Conservation (phyloP, 2,797 vertebrate species). For the Eulemur mongoz region DNA sequence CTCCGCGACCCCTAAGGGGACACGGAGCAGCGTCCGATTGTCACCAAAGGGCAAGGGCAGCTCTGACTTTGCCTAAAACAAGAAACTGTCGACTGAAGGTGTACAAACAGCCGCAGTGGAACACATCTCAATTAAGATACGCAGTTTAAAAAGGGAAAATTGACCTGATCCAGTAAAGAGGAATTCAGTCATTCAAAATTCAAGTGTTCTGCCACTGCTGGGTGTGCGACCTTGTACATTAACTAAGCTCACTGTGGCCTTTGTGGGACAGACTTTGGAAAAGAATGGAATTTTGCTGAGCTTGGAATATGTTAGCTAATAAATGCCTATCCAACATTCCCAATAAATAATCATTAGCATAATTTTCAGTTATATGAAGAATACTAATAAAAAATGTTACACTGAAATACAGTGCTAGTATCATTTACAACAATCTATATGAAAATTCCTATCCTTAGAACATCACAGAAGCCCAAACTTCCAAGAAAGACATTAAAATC, state of each 20-base stretch:
- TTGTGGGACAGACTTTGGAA: background rate
- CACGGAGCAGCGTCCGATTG: background rate
- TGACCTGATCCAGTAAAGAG: background rate
- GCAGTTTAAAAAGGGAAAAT: background rate
- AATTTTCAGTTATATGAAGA: background rate
- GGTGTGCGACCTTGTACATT: background rate
- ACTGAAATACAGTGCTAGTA: background rate
- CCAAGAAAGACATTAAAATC: background rate
- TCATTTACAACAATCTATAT: background rate
- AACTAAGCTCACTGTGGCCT: background rate
- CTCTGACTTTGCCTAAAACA: background rate
- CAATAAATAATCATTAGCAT: background rate
- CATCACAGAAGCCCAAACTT: background rate
- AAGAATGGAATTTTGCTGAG: background rate
- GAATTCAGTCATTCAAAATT: background rate
- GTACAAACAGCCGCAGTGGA: background rate
- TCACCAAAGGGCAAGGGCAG: background rate
- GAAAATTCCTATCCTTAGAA: conserved; percentile 1
- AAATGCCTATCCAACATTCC: background rate
- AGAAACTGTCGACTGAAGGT: background rate
- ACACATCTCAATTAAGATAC: background rate
- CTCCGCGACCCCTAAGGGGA: background rate
- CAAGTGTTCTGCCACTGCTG: background rate
- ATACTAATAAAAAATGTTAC: background rate
- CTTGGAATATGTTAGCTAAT: background rate